Evolutionary conservation across 2,113 vertebrate species (phyloP), one percentile per base, ranked within the genome.

Genomic region (Paedocypris sp.): DNA sequence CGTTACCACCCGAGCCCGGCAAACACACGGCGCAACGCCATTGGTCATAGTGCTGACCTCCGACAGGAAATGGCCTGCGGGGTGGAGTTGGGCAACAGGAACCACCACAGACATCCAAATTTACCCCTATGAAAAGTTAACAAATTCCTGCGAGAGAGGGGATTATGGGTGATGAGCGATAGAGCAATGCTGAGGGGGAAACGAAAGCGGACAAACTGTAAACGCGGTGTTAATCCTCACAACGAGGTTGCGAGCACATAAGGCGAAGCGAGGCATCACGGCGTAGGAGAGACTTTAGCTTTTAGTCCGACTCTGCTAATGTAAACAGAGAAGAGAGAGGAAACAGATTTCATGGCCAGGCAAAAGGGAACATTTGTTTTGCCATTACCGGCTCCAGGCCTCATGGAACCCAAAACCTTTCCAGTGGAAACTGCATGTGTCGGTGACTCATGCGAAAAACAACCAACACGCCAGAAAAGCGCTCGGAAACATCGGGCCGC

Each of bases 1-100:
- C 76, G 52, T 82, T 81, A 77, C 80, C 53, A 61, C 60, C 73
- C 64, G 72, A 79, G 74, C 67, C 73, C 73, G 76, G 70, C 69
- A 79, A 82, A 77, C 77, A 74, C 70, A 68, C 62, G 52, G 56
- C 11, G 64, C 29, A 23, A 72, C 57, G 48, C 71, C 29, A 76
- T 77, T 82, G 82, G 80, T 72, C 78, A 82, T 69, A 71, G 75
- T 70, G 68, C 69, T 75, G 75, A 80, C 72, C 64, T 81, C 80
- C 49, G 52, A 82, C 77, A 82, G 83, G 80, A 84, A 85, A 78
- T 72, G 38, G 65, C 70, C 69, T 54, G 68, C 68, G 79, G 83
- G 80, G 79, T 81, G 80, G 70, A 75, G 71, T 35, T 11, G 42
- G 76, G 75, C 52, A 59, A 68, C 67, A 70, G 75, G 72, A 80